Evolutionary conservation across 1,140 invertebrate genomes (phyloP).

Genomic region (Trypoxylus dichotomus): DNA sequence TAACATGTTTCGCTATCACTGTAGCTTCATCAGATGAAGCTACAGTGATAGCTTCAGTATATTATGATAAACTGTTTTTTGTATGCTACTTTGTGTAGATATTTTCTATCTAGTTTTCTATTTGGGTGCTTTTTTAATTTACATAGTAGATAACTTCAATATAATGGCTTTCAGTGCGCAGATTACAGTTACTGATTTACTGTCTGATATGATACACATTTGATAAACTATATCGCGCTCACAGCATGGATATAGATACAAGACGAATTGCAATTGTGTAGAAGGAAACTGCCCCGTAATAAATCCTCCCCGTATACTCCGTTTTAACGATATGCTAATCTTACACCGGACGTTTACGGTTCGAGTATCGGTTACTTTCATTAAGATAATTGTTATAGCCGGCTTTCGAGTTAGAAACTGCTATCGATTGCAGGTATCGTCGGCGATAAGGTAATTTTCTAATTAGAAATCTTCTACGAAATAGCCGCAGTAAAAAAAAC

Average conservation of each 20-base stretch:
- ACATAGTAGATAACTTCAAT: too few species aligned
- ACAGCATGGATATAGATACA: neutral
- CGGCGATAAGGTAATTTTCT: conserved; percentile 25
- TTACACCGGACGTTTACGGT: conserved; percentile 24
- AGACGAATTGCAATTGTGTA: neutral
- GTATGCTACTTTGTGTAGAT: too few species aligned
- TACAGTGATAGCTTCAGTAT: too few species aligned
- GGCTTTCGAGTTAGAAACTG: conserved; percentile 13
- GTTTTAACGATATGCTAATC: conserved; percentile 28
- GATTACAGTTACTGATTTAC: too few species aligned
- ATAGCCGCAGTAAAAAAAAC: conserved; percentile 6
- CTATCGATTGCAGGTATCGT: conserved; percentile 15
- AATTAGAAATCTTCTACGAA: conserved; percentile 20
- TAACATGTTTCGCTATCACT: too few species aligned
- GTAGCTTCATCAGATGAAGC: too few species aligned
- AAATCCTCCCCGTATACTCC: conserved; percentile 20
- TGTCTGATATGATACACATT: neutral
- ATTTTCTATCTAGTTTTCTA: too few species aligned
- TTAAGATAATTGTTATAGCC: conserved; percentile 33
- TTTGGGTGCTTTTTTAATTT: too few species aligned
- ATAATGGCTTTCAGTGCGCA: too few species aligned
- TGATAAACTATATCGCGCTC: neutral
- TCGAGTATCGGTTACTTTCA: conserved; percentile 33
- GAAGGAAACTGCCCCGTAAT: conserved; percentile 28
- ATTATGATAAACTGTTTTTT: too few species aligned